Evolutionary conservation across 2,113 vertebrate genomes (phyloP).

Genomic region (Strix aluco): DNA sequence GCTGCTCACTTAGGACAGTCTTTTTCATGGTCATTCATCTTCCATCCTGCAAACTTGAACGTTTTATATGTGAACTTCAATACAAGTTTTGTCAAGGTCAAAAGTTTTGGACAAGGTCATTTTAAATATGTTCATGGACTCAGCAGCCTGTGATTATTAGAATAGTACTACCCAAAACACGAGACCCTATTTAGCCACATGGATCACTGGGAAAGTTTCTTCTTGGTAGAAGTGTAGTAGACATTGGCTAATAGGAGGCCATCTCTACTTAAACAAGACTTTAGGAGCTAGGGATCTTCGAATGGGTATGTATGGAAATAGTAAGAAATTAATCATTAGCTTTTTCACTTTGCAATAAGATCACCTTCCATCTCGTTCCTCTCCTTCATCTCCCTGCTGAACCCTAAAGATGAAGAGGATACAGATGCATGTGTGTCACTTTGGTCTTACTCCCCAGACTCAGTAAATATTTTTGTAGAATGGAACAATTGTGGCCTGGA

Average conservation of each 20-base stretch:
- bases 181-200: neutral
- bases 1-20: neutral
- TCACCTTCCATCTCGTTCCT: neutral
- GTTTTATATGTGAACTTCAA: neutral
- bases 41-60: neutral
- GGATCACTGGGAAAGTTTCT: neutral
- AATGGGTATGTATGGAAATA: neutral
- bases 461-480: constrained; percentile 32
- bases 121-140: neutral
- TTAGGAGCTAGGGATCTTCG: neutral
- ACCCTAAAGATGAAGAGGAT: neutral
- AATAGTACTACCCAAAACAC: neutral
- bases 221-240: neutral
- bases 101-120: neutral
- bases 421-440: neutral
- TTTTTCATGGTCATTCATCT: neutral
- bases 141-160: neutral
- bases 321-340: neutral
- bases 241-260: neutral
- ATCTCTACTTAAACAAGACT: neutral
- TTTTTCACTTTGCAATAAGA: neutral
- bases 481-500: constrained; percentile 31
- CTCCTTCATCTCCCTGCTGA: neutral
- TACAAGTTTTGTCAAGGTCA: neutral
- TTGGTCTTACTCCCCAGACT: neutral